These are phyloP conservation scores for Aurelia sp. DNA, from an alignment of 30 jellyfish, hydroid and myxozoan species.

Conservation along the genomic window DNA sequence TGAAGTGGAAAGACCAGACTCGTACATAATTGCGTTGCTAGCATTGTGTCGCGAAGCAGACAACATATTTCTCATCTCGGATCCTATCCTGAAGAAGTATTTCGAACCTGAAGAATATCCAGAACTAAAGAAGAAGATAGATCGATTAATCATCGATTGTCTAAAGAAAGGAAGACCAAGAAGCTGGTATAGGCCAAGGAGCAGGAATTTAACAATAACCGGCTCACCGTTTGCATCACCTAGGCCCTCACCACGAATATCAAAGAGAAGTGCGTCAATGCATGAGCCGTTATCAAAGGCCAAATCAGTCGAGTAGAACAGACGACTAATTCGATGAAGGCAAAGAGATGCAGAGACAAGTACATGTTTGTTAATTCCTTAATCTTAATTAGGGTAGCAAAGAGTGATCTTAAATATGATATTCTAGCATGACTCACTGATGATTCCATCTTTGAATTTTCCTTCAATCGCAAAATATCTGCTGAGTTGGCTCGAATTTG, in stretches of 20 bases:
- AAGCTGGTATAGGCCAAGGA: conserved; percentile 74
- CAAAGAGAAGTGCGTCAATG: conserved; percentile 42
- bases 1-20: conserved; percentile 72
- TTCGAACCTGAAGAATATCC: conserved; percentile 76
- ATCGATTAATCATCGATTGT: conserved; percentile 40
- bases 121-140: conserved; percentile 81
- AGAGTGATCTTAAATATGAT: no score
- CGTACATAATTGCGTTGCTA: conserved; percentile 84
- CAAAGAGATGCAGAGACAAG: no score
- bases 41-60: conserved; percentile 95
- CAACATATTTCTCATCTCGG: conserved; percentile 88
- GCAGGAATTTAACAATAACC: conserved; percentile 53
- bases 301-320: conserved; percentile 2
- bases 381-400: no score
- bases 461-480: no score
- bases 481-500: no score
- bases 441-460: no score
- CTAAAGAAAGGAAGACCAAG: conserved; percentile 64
- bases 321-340: no score
- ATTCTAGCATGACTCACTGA: no score
- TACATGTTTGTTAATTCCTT: no score
- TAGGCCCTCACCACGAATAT: conserved; percentile 51
- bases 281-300: conserved; percentile 31
- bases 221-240: conserved; percentile 63
- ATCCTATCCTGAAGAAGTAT: conserved; percentile 93